These are phyloP conservation scores for Hirtodrosophila duncani DNA, from an alignment of 2,888 invertebrate species.

Conservation along the genomic window DNA sequence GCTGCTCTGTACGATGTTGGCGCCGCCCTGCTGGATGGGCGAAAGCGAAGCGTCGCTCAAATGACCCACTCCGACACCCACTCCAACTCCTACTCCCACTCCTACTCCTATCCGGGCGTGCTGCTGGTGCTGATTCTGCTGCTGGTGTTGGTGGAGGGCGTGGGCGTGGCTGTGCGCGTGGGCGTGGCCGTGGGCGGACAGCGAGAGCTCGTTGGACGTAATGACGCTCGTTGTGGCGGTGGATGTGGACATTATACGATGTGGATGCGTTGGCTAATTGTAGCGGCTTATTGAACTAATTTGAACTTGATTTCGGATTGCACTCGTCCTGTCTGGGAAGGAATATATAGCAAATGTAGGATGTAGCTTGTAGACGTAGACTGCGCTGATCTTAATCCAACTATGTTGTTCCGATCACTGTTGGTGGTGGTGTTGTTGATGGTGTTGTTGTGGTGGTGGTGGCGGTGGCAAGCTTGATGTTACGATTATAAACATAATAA, in stretches of 20 bases:
- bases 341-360: constrained; percentile 1
- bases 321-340: constrained; percentile 24
- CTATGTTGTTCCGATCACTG: constrained; percentile 5
- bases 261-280: background rate
- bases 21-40: constrained; percentile 55
- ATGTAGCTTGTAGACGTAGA: constrained; percentile 24
- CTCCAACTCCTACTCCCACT: constrained; percentile 46
- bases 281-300: constrained; percentile 37
- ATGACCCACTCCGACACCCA: constrained; percentile 53
- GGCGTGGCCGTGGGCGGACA: constrained; percentile 49
- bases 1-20: constrained; percentile 63
- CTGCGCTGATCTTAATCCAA: constrained; percentile 4
- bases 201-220: constrained; percentile 74
- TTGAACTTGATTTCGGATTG: constrained; percentile 48
- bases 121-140: no score
- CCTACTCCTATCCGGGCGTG: constrained; percentile 50
- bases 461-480: constrained; percentile 29
- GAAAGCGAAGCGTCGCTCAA: constrained; percentile 60
- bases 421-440: constrained; percentile 21
- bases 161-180: constrained; percentile 49
- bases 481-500: constrained; percentile 72
- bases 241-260: constrained; percentile 72
- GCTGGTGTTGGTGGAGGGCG: constrained; percentile 45
- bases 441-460: constrained; percentile 12
- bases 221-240: constrained; percentile 75